A percentile compares a stretch with the other conserved stretches of the same genome.
Conservation (phyloP, 2,113 vertebrate genomes). For the Hippolais icterina region DNA sequence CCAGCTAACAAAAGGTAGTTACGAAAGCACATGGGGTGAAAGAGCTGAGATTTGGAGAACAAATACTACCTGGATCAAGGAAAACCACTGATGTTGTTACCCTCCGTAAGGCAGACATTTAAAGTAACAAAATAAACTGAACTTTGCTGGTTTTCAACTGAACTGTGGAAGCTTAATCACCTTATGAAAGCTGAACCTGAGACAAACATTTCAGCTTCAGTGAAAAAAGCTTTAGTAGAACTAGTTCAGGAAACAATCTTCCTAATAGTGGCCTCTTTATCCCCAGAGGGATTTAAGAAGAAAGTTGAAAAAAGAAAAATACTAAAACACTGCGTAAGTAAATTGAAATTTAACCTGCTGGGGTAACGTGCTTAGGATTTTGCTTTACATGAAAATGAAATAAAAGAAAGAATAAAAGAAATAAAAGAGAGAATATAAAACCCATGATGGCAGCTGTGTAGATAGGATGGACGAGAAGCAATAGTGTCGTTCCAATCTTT, state of each 20-base stretch:
- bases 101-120: not conserved
- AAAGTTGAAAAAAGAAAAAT: not conserved
- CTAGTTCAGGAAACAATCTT: not conserved
- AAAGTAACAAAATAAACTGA: not conserved
- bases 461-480: not conserved
- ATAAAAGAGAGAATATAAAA: not conserved
- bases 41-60: not conserved
- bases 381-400: not conserved
- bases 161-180: not conserved
- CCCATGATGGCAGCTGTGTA: not conserved
- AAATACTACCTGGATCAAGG: not conserved
- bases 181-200: not conserved
- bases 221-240: not conserved
- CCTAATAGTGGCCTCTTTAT: not conserved
- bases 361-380: not conserved
- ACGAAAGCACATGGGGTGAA: not conserved
- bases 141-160: not conserved
- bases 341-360: conserved; percentile 43
- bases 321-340: not conserved
- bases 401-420: not conserved
- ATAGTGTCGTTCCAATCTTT: not conserved
- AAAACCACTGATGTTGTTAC: not conserved
- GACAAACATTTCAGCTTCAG: not conserved
- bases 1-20: not conserved
- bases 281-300: not conserved